phyloP scores from a whole-genome alignment of 2,888 invertebrate genomes.

The Corbicula japonica region DNA sequence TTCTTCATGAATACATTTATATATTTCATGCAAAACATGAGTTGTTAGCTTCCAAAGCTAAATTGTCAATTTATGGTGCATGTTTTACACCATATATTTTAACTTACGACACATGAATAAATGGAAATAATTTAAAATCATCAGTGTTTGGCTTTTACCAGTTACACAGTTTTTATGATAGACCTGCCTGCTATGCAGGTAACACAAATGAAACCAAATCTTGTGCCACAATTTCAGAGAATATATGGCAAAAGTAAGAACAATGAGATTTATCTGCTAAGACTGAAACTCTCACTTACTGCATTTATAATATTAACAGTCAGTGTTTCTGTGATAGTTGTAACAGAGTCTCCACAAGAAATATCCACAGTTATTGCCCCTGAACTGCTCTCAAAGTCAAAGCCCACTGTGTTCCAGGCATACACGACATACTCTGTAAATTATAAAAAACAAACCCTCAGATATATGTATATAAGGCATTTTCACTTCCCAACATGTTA shows the following conservation, averaged over 20 bases:
- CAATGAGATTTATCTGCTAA: not conserved
- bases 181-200: not conserved
- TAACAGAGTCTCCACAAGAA: constrained; percentile 33
- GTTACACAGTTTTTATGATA: not conserved
- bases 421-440: constrained; percentile 47
- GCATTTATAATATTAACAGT: constrained; percentile 38
- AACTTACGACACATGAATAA: too few relatives aligned
- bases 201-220: not conserved
- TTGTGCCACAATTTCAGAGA: not conserved
- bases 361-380: constrained; percentile 30
- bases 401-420: constrained; percentile 26
- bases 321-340: constrained; percentile 19
- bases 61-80: too few relatives aligned
- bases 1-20: too few relatives aligned
- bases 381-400: constrained; percentile 38
- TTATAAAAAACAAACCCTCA: too few relatives aligned
- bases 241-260: not conserved
- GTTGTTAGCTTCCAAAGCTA: too few relatives aligned
- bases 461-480: too few relatives aligned
- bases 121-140: not conserved
- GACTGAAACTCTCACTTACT: constrained; percentile 25
- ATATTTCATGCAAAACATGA: too few relatives aligned
- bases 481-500: too few relatives aligned
- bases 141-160: not conserved
- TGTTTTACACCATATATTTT: too few relatives aligned